Evolutionary conservation across 2,888 invertebrate species (phyloP), one percentile per base, ranked within the genome.

Genomic region (Halocaridina rubra): DNA sequence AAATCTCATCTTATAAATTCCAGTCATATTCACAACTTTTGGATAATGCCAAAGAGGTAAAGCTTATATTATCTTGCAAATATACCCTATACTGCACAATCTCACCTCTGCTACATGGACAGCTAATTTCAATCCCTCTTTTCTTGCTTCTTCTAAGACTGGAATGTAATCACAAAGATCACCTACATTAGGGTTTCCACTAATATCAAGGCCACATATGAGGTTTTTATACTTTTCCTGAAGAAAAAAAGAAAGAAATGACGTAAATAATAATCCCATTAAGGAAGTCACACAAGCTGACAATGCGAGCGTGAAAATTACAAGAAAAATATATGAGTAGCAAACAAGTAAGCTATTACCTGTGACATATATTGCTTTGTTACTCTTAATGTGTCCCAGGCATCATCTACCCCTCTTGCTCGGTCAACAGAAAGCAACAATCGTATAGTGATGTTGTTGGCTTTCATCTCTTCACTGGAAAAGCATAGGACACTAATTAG

Each of bases 21-120:
- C n/a, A n/a, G n/a, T n/a, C n/a, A n/a, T n/a, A n/a, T n/a, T n/a
- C n/a, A n/a, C n/a, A n/a, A n/a, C n/a, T n/a, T n/a, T n/a, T n/a
- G n/a, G n/a, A n/a, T n/a, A n/a, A n/a, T n/a, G n/a, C n/a, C n/a
- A n/a, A n/a, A n/a, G n/a, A n/a, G n/a, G n/a, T n/a, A n/a, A n/a
- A n/a, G n/a, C n/a, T n/a, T n/a, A n/a, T n/a, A n/a, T n/a, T n/a
- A n/a, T n/a, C n/a, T n/a, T n/a, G n/a, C n/a, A n/a, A n/a, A n/a
- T n/a, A n/a, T n/a, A n/a, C n/a, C n/a, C n/a, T n/a, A n/a, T n/a
- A n/a, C n/a, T n/a, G n/a, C n/a, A 22, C 10, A 7, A 29, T 24
- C 46, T 32, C 27, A 96, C 94, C 93, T 97, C 97, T 4, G 94
- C 96, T 90, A 96, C 94, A 90, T 97, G 97, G 27, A 96, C 90